Evolutionary conservation across 2,113 vertebrate species (phyloP).

Genomic region (Sterrhoptilus dennistouni): DNA sequence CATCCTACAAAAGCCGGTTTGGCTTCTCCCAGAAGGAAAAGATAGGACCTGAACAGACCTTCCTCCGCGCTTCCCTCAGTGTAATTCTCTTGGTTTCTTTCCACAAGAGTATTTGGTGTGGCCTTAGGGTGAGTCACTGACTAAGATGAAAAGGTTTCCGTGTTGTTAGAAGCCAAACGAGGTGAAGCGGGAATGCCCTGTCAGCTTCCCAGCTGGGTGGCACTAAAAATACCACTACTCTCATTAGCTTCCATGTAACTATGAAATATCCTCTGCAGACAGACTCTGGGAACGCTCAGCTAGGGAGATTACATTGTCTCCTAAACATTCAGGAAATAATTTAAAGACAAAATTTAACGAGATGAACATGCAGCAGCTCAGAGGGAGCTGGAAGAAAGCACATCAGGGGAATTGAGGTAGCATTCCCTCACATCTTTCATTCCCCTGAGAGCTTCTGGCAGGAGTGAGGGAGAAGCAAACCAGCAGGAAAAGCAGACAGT

Average conservation of each 20-base stretch:
- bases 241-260: conserved; percentile 3
- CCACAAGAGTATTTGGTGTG: not conserved
- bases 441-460: not conserved
- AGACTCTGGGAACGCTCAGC: not conserved
- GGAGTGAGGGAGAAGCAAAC: not conserved
- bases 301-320: not conserved
- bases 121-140: not conserved
- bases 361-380: not conserved
- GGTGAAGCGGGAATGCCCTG: not conserved
- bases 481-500: not conserved
- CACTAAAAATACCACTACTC: not conserved
- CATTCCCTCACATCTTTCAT: not conserved
- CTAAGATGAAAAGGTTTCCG: not conserved
- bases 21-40: not conserved
- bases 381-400: not conserved
- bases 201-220: conserved; percentile 3
- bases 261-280: not conserved
- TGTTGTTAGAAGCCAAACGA: not conserved
- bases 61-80: not conserved
- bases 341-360: not conserved
- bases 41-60: not conserved
- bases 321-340: not conserved
- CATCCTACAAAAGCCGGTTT: not conserved
- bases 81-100: not conserved
- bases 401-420: not conserved